Evolutionary conservation across 2,797 vertebrate genomes (phyloP), one percentile per base, ranked within the genome.

Genomic region (Schizopygopsis malacanthus): DNA sequence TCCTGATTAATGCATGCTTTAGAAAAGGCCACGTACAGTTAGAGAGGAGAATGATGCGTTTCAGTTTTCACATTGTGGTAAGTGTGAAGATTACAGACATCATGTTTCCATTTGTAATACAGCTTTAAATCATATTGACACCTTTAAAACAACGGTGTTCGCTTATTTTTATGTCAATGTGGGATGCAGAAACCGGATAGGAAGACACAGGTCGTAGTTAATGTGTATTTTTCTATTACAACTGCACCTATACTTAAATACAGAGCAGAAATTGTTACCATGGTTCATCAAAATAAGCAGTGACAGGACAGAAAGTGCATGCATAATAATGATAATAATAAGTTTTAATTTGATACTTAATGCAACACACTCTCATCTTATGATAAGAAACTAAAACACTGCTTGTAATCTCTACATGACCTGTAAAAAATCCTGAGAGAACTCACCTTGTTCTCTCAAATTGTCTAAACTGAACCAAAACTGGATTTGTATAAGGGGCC

Each of bases 1-100:
- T 79, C 69, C 82, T 87, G 82, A 87, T 89, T 90, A 85, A 87
- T 85, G 88, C 80, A 87, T 87, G 52, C 79, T 83, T 87, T 77
- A 73, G 82, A 84, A 89, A 76, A 73, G 72, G 70, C 45, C 65
- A 43, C 33, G 79, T 73, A 81, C 43, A 83, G 87, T 85, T 81
- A 81, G 83, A 81, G 80, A 78, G 85, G 63, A 20, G 52, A 87
- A 85, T 75, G 65, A 47, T 22, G 25, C 43, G 59, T 84, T 41
- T 39, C 73, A 52, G 43, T 77, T 73, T 47, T 54, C 50, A 37
- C 18, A 43, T 52, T 69, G 65, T 67, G 77, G n/a, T 70, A 25
- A 73, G 72, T 82, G 37, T 56, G 22, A 78, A 50, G n/a, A n/a
- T n/a, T n/a, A n/a, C n/a, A n/a, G n/a, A n/a, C 39, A 22, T 54